Percentiles rank a stretch among this genome's conserved stretches.
These are phyloP conservation scores for Eretmochelys imbricata DNA, from an alignment of 2,113 vertebrate species.

Conservation along the genomic window DNA sequence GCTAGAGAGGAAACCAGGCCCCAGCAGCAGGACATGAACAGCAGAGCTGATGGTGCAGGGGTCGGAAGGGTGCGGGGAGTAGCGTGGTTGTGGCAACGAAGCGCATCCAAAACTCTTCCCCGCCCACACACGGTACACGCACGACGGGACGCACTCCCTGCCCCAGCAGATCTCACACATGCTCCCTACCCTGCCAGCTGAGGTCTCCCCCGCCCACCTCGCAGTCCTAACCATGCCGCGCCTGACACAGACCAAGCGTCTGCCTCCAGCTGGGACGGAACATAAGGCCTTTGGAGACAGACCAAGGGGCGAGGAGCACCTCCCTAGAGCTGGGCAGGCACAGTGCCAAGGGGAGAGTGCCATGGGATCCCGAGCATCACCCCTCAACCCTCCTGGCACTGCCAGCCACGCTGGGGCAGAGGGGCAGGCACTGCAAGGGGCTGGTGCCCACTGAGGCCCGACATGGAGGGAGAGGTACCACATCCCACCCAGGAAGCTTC, in stretches of 20 bases:
- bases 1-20: neutral
- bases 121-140: neutral
- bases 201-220: too few species aligned
- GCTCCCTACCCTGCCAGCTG: too few species aligned
- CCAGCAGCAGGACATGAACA: neutral
- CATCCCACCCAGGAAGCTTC: neutral
- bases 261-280: neutral
- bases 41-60: neutral
- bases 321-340: neutral
- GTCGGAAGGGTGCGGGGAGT: neutral
- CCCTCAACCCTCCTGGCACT: neutral
- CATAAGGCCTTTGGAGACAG: accelerated
- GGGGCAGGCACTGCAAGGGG: too few species aligned
- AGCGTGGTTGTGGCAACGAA: neutral
- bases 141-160: too few species aligned
- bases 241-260: neutral
- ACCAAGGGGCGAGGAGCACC: neutral
- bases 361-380: neutral
- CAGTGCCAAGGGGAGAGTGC: neutral
- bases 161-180: neutral
- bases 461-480: neutral
- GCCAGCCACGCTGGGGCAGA: too few species aligned
- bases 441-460: too few species aligned
- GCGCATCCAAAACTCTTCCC: neutral
- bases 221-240: neutral